Percentiles rank a stretch among this genome's conserved stretches.
Evolutionary conservation across 2,888 invertebrate genomes (phyloP).

Genomic region (Carterocephalus palaemon): DNA sequence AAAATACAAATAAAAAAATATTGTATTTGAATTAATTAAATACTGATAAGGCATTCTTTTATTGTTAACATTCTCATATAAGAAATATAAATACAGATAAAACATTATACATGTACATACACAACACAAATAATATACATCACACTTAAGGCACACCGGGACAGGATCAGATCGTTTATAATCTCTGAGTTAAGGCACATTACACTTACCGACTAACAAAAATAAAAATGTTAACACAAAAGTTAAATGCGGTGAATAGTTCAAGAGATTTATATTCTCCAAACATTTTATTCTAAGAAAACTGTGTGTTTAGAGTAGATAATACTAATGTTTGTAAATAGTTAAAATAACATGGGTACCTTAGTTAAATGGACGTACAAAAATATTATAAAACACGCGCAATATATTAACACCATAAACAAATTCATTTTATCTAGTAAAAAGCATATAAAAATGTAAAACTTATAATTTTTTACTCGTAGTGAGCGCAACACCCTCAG

Average conservation of each 20-base stretch:
- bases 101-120: slow-evolving; percentile 1
- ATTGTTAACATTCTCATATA: neutral
- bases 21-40: slow-evolving; percentile 15
- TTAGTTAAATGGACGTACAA: no score
- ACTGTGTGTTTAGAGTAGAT: no score
- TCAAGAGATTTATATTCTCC: no score
- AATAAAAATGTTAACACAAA: slow-evolving; percentile 6
- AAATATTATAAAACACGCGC: no score
- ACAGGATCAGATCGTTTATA: slow-evolving; percentile 58
- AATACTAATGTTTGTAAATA: no score
- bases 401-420: no score
- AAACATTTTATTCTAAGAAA: no score
- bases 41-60: slow-evolving; percentile 22
- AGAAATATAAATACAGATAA: slow-evolving; percentile 4
- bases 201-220: slow-evolving; percentile 27
- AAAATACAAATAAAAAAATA: slow-evolving; percentile 14
- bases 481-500: no score
- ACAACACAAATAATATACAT: slow-evolving; percentile 27
- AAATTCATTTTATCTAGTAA: no score
- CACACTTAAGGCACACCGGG: slow-evolving; percentile 55
- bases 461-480: no score
- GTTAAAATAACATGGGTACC: no score
- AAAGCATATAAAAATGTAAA: no score
- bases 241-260: neutral
- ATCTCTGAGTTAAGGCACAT: slow-evolving; percentile 49